phyloP scores from a whole-genome alignment of 2,888 invertebrate species.

The Zootermopsis nevadensis region DNA sequence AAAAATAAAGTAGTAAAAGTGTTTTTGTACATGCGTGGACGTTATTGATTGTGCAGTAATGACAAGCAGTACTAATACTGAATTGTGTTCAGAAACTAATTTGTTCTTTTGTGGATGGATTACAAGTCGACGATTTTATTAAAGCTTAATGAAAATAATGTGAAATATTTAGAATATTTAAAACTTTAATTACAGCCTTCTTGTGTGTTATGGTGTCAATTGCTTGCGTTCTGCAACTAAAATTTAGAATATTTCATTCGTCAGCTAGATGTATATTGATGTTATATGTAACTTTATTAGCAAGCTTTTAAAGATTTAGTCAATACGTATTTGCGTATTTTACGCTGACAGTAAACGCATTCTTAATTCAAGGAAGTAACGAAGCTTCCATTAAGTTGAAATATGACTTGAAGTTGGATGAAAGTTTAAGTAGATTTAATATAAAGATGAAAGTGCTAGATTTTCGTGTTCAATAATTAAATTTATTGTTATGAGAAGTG shows the following conservation, averaged over 20 bases:
- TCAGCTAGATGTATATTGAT: not conserved
- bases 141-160: too few relatives aligned
- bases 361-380: not conserved
- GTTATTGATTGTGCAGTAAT: not conserved
- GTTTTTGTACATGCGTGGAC: not conserved
- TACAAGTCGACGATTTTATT: too few relatives aligned
- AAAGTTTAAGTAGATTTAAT: too few relatives aligned
- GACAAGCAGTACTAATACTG: not conserved
- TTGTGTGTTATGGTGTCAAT: not conserved
- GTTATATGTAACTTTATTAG: not conserved
- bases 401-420: not conserved
- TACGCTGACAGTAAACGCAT: not conserved
- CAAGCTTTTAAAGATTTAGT: not conserved
- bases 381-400: not conserved
- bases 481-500: conserved; percentile 21
- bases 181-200: not conserved
- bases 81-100: not conserved
- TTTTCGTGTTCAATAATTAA: conserved; percentile 4
- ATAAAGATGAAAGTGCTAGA: not conserved
- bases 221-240: not conserved
- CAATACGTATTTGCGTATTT: not conserved
- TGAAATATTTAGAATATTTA: too few relatives aligned
- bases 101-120: not conserved
- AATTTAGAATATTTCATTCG: not conserved
- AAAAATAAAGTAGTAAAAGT: not conserved